Percentiles rank a stretch among this genome's conserved stretches.
phyloP scores from a whole-genome alignment of 30 jellyfish, hydroid and myxozoan genomes.

The Hydra vulgaris region DNA sequence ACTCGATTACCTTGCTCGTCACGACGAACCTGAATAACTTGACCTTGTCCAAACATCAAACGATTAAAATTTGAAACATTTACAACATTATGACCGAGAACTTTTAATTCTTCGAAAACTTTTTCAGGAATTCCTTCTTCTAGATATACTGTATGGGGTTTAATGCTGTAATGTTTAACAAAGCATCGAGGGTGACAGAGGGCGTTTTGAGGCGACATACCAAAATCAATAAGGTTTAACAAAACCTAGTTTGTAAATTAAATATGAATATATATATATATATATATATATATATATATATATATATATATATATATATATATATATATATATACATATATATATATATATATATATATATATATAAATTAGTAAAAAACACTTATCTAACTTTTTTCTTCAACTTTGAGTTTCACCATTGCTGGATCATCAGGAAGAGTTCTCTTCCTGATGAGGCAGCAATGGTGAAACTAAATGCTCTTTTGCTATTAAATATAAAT shows the following conservation, averaged over 20 bases:
- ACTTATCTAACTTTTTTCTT: too few relatives aligned
- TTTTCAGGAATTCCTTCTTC: conserved; percentile 70
- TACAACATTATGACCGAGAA: conserved; percentile 54
- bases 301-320: too few relatives aligned
- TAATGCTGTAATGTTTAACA: conserved; percentile 14
- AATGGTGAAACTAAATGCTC: background rate
- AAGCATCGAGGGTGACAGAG: conserved; percentile 79
- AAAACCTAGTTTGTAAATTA: conserved; percentile 37
- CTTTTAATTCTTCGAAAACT: conserved; percentile 48
- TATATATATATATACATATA: too few relatives aligned
- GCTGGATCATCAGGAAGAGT: too few relatives aligned
- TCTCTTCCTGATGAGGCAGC: background rate
- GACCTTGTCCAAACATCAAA: conserved; percentile 69
- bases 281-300: too few relatives aligned
- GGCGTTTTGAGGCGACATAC: conserved; percentile 79
- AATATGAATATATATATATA: too few relatives aligned
- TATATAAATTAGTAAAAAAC: too few relatives aligned
- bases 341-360: too few relatives aligned
- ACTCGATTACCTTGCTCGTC: conserved; percentile 44
- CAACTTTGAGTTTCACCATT: too few relatives aligned
- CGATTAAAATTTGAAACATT: conserved; percentile 47
- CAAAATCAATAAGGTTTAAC: conserved; percentile 71
- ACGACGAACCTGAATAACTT: conserved; percentile 36
- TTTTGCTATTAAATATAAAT: too few relatives aligned
- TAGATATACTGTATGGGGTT: conserved; percentile 38